Base-by-base conservation (phyloP, 1,140 invertebrate species). In the Zaprionus lachaisei region DNA sequence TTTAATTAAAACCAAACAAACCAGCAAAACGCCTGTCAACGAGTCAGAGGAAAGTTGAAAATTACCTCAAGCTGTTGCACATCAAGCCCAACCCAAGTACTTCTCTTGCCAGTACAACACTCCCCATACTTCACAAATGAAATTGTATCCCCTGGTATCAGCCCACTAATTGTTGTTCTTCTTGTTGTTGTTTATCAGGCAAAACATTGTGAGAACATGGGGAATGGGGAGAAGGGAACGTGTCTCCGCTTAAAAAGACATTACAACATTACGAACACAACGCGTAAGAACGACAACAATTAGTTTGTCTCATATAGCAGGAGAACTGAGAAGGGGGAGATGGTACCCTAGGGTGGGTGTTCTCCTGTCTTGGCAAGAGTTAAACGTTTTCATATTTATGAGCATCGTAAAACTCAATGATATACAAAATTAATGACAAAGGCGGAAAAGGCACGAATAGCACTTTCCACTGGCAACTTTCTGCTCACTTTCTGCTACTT, bases 351-450 rank as follows among this genome's bases (percentile, higher is more conserved):
- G 24, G 22, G 49, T 14, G 31, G 38, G 37, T 41, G 58, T n/a
- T 14, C 38, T 17, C 2, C 9, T 38, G 66, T 37, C 24, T 24
- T 70, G 56, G 69, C 79, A 91, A 91, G 89, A 91, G 89, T 91
- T 91, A 91, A 91, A 91, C 84, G 89, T 91, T 91, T 85, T 86
- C 82, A 83, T 91, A 91, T 91, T 91, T 91, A 91, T 89, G 89
- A 91, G 89, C 71, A 75, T 91, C 90, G 84, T 91, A 91, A 91
- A 91, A 91, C 84, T 79, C 89, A 91, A 91, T 91, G 89, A 91
- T 91, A 91, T 89, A 91, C 84, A 87, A 91, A 91, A 91, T 91
- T 91, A 91, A 91, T 91, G 89, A 85, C 84, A 85, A 80, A 84
- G 84, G 72, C 81, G 75, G 67, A 65, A 24, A 24, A 24, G 24